phyloP scores from a whole-genome alignment of 2,797 vertebrate species.

The Brotula barbata region DNA sequence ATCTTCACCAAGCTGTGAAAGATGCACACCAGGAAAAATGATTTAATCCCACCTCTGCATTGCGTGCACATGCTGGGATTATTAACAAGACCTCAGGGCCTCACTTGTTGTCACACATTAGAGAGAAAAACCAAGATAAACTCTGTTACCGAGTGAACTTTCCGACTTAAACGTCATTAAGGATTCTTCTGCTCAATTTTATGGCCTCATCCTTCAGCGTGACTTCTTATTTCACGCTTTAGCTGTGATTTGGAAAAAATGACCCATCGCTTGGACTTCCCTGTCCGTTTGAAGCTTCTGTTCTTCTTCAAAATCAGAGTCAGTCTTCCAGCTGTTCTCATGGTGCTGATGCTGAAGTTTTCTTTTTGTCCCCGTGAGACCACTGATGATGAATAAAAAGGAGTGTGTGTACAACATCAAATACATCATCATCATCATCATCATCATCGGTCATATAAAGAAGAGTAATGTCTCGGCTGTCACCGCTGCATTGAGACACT shows the following conservation, averaged over 20 bases:
- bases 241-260: not conserved
- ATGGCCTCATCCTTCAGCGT: no score
- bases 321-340: not conserved
- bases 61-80: no score
- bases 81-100: no score
- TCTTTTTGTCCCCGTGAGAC: not conserved
- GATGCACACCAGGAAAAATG: constrained; percentile 13
- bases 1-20: no score
- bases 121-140: no score
- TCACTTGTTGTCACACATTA: no score
- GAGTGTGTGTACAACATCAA: not conserved
- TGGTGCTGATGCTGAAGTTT: not conserved
- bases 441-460: not conserved
- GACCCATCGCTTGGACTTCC: not conserved
- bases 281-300: not conserved
- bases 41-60: no score
- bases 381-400: not conserved
- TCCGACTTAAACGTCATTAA: no score
- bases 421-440: not conserved
- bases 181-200: no score
- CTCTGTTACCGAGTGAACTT: no score
- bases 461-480: not conserved
- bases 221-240: no score
- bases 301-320: not conserved
- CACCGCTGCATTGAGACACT: no score